phyloP scores from a whole-genome alignment of 2,113 vertebrate genomes.

The Grammomys surdaster region DNA sequence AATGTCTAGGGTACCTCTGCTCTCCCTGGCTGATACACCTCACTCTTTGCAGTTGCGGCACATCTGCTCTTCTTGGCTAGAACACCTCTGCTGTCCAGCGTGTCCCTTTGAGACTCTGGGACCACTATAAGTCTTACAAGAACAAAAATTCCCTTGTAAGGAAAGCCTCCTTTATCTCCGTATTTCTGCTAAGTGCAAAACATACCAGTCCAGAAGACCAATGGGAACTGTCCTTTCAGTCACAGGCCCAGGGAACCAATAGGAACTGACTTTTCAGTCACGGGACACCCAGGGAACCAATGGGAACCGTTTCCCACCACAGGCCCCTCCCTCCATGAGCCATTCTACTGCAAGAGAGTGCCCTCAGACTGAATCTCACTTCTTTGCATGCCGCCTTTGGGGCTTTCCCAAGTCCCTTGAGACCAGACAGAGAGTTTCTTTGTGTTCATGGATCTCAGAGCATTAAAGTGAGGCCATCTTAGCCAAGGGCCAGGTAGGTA shows the following conservation, averaged over 20 bases:
- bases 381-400: neutral
- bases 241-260: neutral
- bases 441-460: neutral
- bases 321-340: neutral
- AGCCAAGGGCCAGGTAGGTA: neutral
- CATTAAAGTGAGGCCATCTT: too few relatives aligned
- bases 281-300: neutral
- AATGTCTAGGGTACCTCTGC: neutral
- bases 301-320: too few relatives aligned
- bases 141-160: neutral
- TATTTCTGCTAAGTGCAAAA: neutral
- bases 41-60: neutral
- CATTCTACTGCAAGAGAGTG: neutral
- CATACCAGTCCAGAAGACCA: neutral
- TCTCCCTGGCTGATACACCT: neutral
- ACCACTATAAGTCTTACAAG: neutral
- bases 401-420: neutral
- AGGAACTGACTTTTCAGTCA: neutral
- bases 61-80: neutral
- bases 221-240: neutral
- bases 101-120: neutral
- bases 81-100: accelerated
- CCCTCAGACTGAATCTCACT: neutral
- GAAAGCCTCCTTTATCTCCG: neutral
- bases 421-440: neutral